Base-by-base conservation (phyloP, 2,113 vertebrate genomes). In the Perca flavescens region DNA sequence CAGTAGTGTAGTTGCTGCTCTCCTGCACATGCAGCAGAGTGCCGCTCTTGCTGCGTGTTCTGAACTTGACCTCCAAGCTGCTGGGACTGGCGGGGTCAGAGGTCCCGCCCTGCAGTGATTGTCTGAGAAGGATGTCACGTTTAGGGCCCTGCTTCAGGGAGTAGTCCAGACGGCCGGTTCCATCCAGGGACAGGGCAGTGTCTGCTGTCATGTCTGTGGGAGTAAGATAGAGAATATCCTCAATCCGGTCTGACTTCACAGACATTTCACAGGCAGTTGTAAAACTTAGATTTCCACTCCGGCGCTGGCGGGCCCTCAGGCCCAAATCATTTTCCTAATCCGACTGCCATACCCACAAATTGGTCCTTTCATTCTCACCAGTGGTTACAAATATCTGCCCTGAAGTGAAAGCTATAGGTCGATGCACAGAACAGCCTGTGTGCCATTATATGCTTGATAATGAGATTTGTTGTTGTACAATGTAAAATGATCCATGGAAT, bases 1-100 rank as follows among this genome's bases (percentile, higher is more conserved):
- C 90, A 0, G 97, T 98, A 19, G 98, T 99, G 91, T 98, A 99
- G 96, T 99, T 99, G 94, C 97, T 99, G 96, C 89, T 97, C 89
- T 98, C 98, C 86, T 98, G 98, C 62, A 99, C 40, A 0, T 99
- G 97, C 82, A 99, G 89, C 91, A 99, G 91, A 5, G 97, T 79
- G 1, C 98, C 97, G 0, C 93, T 98, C 93, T 97, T 97, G 19
- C 96, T 96, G 70, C 97, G 96, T 0, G 98, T 99, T 87, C 98
- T 96, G 94, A 99, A 99, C 92, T 96, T 98, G 49, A 99, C 93
- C 90, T 99, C 97, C 92, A 99, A 72, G 68, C 90, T 94, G 90
- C 93, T 95, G 47, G 84, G 88, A 0, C 60, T 70, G 0, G 79
- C 81, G 2, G 87, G 73, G 46, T 94, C 92, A 0, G 40, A 22